A percentile compares a stretch with the other conserved stretches of the same genome.
Evolutionary conservation across 1,140 invertebrate species (phyloP).

Genomic region (Neelides sp.): DNA sequence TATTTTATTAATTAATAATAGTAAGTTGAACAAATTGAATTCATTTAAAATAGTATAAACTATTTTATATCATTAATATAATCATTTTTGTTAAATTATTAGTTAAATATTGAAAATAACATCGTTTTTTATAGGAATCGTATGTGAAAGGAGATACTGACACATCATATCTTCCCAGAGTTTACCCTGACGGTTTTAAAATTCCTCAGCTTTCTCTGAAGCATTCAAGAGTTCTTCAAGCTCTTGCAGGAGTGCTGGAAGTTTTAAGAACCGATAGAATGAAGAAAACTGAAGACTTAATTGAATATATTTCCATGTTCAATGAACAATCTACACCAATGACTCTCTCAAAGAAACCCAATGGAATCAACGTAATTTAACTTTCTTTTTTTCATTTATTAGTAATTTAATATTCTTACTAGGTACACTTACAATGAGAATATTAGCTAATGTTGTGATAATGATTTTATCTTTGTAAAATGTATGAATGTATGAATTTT

Average conservation of each 20-base stretch:
- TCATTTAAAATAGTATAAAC: background rate
- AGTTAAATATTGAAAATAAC: background rate
- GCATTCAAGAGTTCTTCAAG: slow-evolving; percentile 20
- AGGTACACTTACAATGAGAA: no score
- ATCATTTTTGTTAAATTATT: background rate
- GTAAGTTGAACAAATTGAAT: background rate
- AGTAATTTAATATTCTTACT: background rate
- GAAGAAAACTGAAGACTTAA: no score
- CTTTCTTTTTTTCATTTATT: background rate
- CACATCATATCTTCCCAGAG: slow-evolving; percentile 51
- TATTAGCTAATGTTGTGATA: no score
- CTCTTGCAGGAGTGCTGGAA: slow-evolving; percentile 21
- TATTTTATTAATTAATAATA: slow-evolving; percentile 3
- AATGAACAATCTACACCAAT: slow-evolving; percentile 13
- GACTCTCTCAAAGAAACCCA: slow-evolving; percentile 1
- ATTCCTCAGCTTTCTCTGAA: slow-evolving; percentile 16
- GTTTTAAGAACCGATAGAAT: no score
- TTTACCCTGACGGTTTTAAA: slow-evolving; percentile 38
- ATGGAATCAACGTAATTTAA: slow-evolving; percentile 16
- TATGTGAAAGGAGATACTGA: slow-evolving; percentile 46
- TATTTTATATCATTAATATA: background rate
- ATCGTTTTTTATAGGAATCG: slow-evolving; percentile 13
- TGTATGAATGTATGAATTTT: no score
- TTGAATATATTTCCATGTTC: slow-evolving; percentile 23
- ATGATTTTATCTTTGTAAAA: no score